Evolutionary conservation across 2,888 invertebrate species (phyloP), one percentile per base, ranked within the genome.

Genomic region (Branchellion lobata): DNA sequence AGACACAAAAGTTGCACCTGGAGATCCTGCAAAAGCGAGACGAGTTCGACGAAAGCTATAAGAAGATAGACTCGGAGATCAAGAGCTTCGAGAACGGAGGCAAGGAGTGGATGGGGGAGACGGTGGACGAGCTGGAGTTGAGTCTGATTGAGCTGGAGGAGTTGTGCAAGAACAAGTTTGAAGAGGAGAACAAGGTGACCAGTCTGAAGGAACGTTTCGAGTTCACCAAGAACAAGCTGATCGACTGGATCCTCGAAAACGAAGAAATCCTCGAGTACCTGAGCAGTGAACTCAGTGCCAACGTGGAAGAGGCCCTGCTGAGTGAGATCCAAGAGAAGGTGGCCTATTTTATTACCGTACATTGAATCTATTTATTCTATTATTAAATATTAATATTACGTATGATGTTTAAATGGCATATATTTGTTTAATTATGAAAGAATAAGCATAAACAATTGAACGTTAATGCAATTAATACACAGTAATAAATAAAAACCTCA

Each of bases 221-320:
- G 27, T 34, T 34, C 21, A 18, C 27, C 3, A 69, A 69, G 27
- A 34, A 77, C 40, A 36, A 65, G 31, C 21, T 77, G 2, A 36
- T 65, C 1, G n/a, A 34, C 65, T 77, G 77, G 77, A 77, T 65
- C 33, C 24, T 34, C 27, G 77, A 77, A 14, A 77, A 65, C 18
- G 77, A 77, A 65, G 53, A 77, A 18, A 14, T 57, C 21, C n/a
- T 34, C 34, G 61, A 61, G n/a, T 57, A 57, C 24, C n/a, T 57
- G 61, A n/a, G 24, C 61, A 57, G 61, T 57, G 61, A 57, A 57
- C 61, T 57, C 11, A 57, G 21, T 57, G 61, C 61, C 5, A 57
- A 57, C 21, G 61, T n/a, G 11, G 61, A 57, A 57, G 61, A 57
- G 21, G 21, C 8, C 5, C 24, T 57, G 3, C 21, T 57, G 61